Evolutionary conservation across 2,113 vertebrate species (phyloP), one percentile per base, ranked within the genome.

Genomic region (Fukomys damarensis): DNA sequence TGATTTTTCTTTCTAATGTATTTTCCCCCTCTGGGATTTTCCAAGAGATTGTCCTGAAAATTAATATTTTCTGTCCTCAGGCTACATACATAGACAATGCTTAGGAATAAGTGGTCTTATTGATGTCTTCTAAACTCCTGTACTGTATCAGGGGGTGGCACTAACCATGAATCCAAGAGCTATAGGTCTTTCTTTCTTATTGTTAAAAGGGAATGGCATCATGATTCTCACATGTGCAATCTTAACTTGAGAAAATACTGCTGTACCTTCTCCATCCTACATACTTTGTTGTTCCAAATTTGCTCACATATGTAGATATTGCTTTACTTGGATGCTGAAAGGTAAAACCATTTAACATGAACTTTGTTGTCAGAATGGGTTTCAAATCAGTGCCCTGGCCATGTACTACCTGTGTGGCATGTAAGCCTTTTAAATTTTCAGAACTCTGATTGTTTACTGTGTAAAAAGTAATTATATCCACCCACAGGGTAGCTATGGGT

Each of bases 31-130:
- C n/a, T 70, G 54, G 2, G 74, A 54, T 11, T 74, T 72, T 74
- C 61, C 12, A 89, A 91, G 65, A 82, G 49, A 68, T 65, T 17
- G 11, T 83, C 65, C 24, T 89, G 68, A 91, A 43, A n/a, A 93
- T 80, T 12, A 93, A 22, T 2, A 26, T 59, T 86, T 80, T 72
- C 82, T 38, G 16, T 68, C 35, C 12, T 76, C 22, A 13, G 79
- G 11, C 9, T 17, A 74, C 14, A 30, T 11, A 28, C 0, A 19
- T 4, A 3, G 61, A 20, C 72, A 35, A 54, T 84, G 11, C 66
- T 89, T 3, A 66, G 61, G n/a, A n/a, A 41, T 65, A 84, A 83
- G n/a, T 72, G 19, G 1, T 30, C 30, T 72, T 1, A 0, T 2
- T 86, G 56, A 32, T 52, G 24, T 54, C 5, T 59, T 82, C 5